Percentiles rank a stretch among this genome's conserved stretches.
These are phyloP conservation scores for Drosophila eohydei DNA, from an alignment of 2,888 invertebrate genomes.

Conservation along the genomic window DNA sequence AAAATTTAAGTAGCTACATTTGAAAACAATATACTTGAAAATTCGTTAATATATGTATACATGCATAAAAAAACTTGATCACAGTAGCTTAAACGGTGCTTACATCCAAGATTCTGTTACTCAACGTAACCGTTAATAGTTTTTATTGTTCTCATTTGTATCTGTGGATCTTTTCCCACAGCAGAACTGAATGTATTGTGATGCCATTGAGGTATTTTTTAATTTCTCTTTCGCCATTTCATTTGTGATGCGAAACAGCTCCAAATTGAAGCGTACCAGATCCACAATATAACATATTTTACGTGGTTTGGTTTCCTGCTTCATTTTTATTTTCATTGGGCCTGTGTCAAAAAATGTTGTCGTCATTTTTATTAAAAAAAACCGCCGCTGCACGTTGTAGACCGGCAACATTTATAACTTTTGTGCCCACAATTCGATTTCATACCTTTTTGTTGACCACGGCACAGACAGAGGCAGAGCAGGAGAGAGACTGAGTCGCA, in stretches of 20 bases:
- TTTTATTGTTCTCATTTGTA: constrained; percentile 38
- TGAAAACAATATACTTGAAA: constrained; percentile 37
- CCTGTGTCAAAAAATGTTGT: constrained; percentile 66
- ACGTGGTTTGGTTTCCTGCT: constrained; percentile 23
- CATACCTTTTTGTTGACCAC: constrained; percentile 64
- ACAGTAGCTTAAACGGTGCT: constrained; percentile 40
- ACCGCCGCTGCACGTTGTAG: constrained; percentile 44
- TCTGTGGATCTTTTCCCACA: constrained; percentile 59
- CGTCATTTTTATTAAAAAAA: constrained; percentile 75
- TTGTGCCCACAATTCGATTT: constrained; percentile 75
- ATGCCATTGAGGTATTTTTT: constrained; percentile 50
- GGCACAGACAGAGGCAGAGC: not conserved
- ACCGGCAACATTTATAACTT: constrained; percentile 58
- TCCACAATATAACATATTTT: constrained; percentile 59
- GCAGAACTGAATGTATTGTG: constrained; percentile 42
- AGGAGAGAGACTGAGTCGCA: constrained; percentile 49
- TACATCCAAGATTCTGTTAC: constrained; percentile 28
- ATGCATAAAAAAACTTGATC: not conserved
- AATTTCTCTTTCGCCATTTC: constrained; percentile 62
- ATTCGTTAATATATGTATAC: constrained; percentile 32
- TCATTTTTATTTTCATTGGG: constrained; percentile 18
- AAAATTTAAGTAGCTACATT: constrained; percentile 39
- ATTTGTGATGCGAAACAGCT: constrained; percentile 40
- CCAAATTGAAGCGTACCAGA: constrained; percentile 53
- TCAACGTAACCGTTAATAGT: constrained; percentile 29